Base-by-base conservation (phyloP, 2,888 invertebrate genomes). In the Xestoiulus laeticollis region DNA sequence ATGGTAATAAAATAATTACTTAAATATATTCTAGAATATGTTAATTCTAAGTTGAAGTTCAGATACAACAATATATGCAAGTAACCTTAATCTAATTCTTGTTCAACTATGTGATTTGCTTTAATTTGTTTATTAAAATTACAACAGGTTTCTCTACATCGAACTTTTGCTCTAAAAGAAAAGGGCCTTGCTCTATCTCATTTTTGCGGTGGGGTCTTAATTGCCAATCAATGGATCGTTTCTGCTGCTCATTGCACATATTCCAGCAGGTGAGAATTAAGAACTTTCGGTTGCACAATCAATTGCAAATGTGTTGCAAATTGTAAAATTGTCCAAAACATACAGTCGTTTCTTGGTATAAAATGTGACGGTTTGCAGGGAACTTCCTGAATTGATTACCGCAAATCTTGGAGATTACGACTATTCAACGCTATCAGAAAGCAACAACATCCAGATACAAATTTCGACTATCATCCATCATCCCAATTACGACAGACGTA, bases 211-310 rank as follows among this genome's bases (percentile, higher is more conserved):
- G 86, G 86, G 1, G 22, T 26, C 30, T 86, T 86, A 19, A 53
- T 86, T 12, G 43, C 86, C 32, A 22, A 12, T 33, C 43, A 59
- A n/a, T 86, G 86, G 86, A 59, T 86, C 53, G n/a, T 86, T 26
- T 53, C 86, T 86, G 86, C 86, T n/a, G 86, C 86, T 8, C 86
- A 86, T 30, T 86, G 86, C 48, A 53, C 53, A 8, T n/a, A 85
- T 85, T 85, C 44, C 22, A n/a, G 38, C n/a, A 85, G 85, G 85
- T 85, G 26, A 85, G 44, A 43, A 10, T 68, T 10, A n/a, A n/a
- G n/a, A n/a, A 85, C 38, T 38, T 38, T 8, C 2, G 12, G 38
- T 85, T 85, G 16, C 30, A 43, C 19, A 85, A n/a, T 19, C 26
- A 48, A 48, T 48, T 12, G 14, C 3, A 14, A 48, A 26, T 30